Percentiles rank a stretch among this genome's conserved stretches.
Evolutionary conservation across 2,113 vertebrate genomes (phyloP).

Genomic region (Cyphomyrus plagiostoma): DNA sequence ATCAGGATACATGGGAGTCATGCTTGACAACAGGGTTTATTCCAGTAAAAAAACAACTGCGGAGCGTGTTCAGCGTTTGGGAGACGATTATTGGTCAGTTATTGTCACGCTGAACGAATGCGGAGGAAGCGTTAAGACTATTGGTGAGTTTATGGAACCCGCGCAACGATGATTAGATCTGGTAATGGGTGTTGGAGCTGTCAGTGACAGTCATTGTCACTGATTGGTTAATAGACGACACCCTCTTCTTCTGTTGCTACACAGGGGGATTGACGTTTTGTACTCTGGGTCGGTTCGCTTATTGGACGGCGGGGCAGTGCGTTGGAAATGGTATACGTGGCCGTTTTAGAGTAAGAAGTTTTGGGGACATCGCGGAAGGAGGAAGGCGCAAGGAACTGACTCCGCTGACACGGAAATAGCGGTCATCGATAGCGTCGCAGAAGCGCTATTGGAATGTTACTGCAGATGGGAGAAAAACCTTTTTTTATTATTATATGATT

Average conservation of each 20-base stretch:
- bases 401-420: not conserved
- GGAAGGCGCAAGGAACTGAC: not conserved
- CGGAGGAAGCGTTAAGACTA: conserved; percentile 10
- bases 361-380: not conserved
- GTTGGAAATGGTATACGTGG: conserved; percentile 27
- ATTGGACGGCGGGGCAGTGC: conserved; percentile 6
- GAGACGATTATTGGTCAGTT: not conserved
- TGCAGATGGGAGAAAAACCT: not conserved
- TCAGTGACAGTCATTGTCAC: conserved; percentile 47
- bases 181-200: conserved; percentile 21
- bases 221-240: not conserved
- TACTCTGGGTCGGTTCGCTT: not conserved
- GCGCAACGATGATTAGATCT: not conserved
- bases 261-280: conserved; percentile 13
- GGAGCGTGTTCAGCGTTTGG: not conserved
- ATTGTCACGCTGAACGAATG: not conserved
- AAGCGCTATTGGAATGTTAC: not conserved
- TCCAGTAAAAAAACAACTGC: conserved; percentile 31
- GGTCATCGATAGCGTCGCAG: not conserved
- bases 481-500: not conserved
- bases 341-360: conserved; percentile 20
- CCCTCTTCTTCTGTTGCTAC: not conserved
- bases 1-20: conserved; percentile 23
- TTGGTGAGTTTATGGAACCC: conserved; percentile 32
- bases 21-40: not conserved